Evolutionary conservation across 2,113 vertebrate genomes (phyloP).

Genomic region (Peromyscus maniculatus): DNA sequence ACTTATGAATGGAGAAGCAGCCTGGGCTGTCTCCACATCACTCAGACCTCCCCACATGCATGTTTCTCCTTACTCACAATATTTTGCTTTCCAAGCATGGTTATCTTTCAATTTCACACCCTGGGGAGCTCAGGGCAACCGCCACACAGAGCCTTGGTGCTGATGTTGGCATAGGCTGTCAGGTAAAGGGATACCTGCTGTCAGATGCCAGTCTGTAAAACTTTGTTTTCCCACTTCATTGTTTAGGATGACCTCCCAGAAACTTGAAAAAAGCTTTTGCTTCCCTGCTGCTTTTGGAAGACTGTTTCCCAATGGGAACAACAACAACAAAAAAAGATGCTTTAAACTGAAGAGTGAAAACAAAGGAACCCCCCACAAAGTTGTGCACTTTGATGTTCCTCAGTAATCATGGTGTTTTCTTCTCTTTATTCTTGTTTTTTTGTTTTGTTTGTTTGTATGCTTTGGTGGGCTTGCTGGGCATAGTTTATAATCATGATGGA

Average conservation of each 20-base stretch:
- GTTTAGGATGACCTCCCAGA: slow-evolving; percentile 78
- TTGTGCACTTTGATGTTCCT: not conserved
- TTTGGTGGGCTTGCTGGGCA: not conserved
- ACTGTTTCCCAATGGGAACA: not conserved
- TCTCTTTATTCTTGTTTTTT: not conserved
- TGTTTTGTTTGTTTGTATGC: not conserved
- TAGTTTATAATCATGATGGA: not conserved
- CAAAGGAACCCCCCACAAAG: not conserved
- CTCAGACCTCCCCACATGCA: slow-evolving; percentile 65
- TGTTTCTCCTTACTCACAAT: slow-evolving; percentile 74
- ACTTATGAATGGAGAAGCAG: slow-evolving; percentile 72
- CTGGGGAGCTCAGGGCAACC: not conserved
- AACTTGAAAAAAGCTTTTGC: slow-evolving; percentile 82
- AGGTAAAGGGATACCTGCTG: slow-evolving; percentile 19
- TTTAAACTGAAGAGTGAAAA: slow-evolving; percentile 37
- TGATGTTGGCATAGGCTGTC: not conserved
- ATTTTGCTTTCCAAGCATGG: slow-evolving; percentile 68
- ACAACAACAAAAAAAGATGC: not conserved
- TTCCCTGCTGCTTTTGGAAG: slow-evolving; percentile 77
- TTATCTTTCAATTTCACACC: slow-evolving; percentile 67
- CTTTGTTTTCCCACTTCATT: slow-evolving; percentile 67
- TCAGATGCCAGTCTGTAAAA: slow-evolving; percentile 63
- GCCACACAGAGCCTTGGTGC: not conserved
- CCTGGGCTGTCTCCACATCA: slow-evolving; percentile 77
- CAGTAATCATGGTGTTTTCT: not conserved